Evolutionary conservation across 2,797 vertebrate genomes (phyloP).

Genomic region (Sitta carolinensis): DNA sequence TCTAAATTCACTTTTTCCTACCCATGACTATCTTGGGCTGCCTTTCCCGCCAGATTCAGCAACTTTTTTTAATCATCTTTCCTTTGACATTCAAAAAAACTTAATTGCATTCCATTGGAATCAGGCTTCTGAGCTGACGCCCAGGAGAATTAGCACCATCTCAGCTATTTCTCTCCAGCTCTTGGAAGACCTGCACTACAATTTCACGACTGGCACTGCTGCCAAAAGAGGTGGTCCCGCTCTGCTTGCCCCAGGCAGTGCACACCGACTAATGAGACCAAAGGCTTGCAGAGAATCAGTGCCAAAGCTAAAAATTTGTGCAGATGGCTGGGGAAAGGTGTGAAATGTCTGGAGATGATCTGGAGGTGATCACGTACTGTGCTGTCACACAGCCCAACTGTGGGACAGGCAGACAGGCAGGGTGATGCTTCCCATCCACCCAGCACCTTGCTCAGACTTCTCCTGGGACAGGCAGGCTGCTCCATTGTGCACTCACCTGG

Average conservation of each 20-base stretch:
- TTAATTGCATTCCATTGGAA: background rate
- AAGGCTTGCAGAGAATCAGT: background rate
- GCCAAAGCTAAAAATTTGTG: background rate
- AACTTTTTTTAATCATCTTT: background rate
- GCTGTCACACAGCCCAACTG: accelerated
- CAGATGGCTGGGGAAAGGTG: background rate
- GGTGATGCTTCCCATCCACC: background rate
- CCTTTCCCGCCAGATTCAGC: background rate
- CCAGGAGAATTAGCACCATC: background rate
- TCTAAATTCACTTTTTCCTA: background rate
- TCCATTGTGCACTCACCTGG: conserved; percentile 77
- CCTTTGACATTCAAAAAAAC: background rate
- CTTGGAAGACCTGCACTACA: background rate
- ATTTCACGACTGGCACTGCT: background rate
- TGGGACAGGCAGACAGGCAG: background rate
- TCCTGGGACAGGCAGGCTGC: background rate
- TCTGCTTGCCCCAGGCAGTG: background rate
- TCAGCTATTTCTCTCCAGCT: background rate
- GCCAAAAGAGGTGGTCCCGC: background rate
- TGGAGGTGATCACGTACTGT: background rate
- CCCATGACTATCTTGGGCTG: background rate
- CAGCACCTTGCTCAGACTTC: background rate
- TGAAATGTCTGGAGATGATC: background rate
- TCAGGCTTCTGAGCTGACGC: background rate
- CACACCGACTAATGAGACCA: accelerated